These are phyloP conservation scores for Rambutsinella grinnellia DNA, from an alignment of 2,888 invertebrate species.

Conservation along the genomic window DNA sequence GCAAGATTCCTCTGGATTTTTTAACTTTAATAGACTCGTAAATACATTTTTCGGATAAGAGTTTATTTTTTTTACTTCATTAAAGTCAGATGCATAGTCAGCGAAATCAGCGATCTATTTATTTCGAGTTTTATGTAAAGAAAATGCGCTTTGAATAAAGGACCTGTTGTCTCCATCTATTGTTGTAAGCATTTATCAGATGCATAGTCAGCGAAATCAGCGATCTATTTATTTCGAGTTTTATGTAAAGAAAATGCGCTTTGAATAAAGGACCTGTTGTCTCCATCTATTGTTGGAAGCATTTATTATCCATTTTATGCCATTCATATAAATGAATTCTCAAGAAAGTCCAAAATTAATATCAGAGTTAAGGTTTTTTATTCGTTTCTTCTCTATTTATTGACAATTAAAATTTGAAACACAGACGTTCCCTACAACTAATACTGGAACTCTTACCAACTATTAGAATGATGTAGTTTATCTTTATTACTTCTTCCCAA, in stretches of 20 bases:
- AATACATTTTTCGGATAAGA: slow-evolving; percentile 52
- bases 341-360: too few relatives aligned
- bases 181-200: too few relatives aligned
- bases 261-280: background rate
- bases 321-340: too few relatives aligned
- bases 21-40: slow-evolving; percentile 57
- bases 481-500: slow-evolving; percentile 4
- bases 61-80: background rate
- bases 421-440: background rate
- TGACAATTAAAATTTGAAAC: slow-evolving; percentile 12
- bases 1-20: slow-evolving; percentile 38
- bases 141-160: too few relatives aligned
- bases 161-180: background rate
- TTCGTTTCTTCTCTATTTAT: slow-evolving; percentile 8
- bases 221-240: background rate
- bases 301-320: background rate
- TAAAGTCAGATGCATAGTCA: background rate
- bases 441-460: background rate
- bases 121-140: too few relatives aligned
- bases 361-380: slow-evolving; percentile 14
- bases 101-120: background rate
- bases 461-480: too few relatives aligned
- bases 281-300: too few relatives aligned
- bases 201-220: background rate
- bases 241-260: too few relatives aligned